Conservation (phyloP, 2,888 invertebrate species). For the Leptopterna dolabrata region DNA sequence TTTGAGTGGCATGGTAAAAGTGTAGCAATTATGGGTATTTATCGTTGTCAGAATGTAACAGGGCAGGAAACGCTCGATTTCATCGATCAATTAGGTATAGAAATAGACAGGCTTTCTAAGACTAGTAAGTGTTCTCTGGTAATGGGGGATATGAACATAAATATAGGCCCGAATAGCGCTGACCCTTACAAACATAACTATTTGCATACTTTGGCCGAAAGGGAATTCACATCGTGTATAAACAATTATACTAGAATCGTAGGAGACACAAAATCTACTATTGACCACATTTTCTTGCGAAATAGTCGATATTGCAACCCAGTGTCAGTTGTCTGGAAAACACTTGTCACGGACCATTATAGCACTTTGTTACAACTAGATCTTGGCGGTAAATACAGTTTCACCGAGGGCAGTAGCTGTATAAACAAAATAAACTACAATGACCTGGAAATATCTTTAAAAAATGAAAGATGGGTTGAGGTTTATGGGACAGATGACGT, state of each 20-base stretch:
- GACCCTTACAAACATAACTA: too few relatives aligned
- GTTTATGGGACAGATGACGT: not conserved
- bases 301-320: not conserved
- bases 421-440: not conserved
- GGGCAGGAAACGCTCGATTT: not conserved
- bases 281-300: not conserved
- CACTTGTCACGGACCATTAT: not conserved
- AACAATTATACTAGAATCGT: not conserved
- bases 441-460: not conserved
- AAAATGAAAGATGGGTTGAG: not conserved
- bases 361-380: not conserved
- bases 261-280: not conserved
- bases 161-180: not conserved
- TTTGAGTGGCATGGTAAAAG: not conserved
- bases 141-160: not conserved
- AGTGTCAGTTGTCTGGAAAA: not conserved
- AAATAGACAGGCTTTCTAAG: not conserved
- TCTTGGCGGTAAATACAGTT: too few relatives aligned
- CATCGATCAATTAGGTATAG: not conserved
- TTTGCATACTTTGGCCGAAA: not conserved
- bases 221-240: not conserved
- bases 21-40: not conserved
- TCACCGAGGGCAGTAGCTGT: too few relatives aligned
- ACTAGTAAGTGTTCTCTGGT: not conserved
- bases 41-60: not conserved